Percentiles rank a stretch among this genome's conserved stretches.
These are phyloP conservation scores for Garra rufa DNA, from an alignment of 2,113 vertebrate species.

Conservation along the genomic window DNA sequence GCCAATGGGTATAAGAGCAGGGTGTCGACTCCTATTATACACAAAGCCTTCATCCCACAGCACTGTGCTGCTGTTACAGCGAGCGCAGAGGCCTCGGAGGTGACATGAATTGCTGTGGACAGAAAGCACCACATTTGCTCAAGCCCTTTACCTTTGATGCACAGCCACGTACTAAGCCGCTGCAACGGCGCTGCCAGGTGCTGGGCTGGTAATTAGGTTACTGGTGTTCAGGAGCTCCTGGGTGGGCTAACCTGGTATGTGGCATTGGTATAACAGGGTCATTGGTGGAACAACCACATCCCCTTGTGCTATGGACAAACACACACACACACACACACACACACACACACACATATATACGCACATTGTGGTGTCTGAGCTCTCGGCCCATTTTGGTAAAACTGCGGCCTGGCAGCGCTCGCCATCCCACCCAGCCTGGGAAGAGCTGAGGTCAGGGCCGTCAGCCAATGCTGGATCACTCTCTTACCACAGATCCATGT, in stretches of 20 bases:
- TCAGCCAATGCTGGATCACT: constrained; percentile 72
- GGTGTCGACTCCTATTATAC: constrained; percentile 70
- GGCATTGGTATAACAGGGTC: constrained; percentile 49
- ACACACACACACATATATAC: constrained; percentile 9
- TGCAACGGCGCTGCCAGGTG: constrained; percentile 53
- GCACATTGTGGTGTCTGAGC: constrained; percentile 51
- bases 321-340: constrained; percentile 6
- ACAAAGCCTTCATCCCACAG: constrained; percentile 57
- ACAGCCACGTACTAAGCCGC: constrained; percentile 55
- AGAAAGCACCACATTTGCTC: constrained; percentile 57
- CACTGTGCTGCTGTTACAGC: constrained; percentile 65
- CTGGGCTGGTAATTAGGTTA: constrained; percentile 65
- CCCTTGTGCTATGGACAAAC: constrained; percentile 45
- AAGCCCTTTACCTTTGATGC: constrained; percentile 62
- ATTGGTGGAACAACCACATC: constrained; percentile 56
- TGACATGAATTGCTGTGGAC: constrained; percentile 66
- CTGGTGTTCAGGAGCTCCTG: constrained; percentile 47
- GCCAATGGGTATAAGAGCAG: constrained; percentile 69
- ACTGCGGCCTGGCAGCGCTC: constrained; percentile 57
- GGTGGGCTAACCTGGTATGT: constrained; percentile 48
- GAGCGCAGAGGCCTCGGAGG: constrained; percentile 53
- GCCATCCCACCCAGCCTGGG: constrained; percentile 77
- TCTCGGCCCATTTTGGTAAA: constrained; percentile 44
- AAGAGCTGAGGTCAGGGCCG: constrained; percentile 75
- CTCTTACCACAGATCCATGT: constrained; percentile 73